Conservation (phyloP, 2,888 invertebrate species). For the Arrhopalites spinosus region DNA sequence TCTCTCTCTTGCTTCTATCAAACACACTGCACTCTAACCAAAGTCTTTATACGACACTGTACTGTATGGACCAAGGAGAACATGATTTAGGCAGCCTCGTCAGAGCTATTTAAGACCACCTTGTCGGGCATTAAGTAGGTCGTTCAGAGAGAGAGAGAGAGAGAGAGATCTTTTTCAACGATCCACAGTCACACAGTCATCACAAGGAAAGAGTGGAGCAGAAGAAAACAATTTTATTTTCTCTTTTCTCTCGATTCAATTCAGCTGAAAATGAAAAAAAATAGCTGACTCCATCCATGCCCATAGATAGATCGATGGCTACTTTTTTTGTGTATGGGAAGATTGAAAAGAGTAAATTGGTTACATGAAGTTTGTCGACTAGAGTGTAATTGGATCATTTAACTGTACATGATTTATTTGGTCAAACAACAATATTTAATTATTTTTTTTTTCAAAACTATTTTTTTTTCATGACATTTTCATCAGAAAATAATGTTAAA, state of each 20-base stretch:
- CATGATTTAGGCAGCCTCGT: constrained; percentile 10
- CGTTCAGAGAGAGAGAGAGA: not conserved
- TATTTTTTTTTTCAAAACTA: too few species aligned
- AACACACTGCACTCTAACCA: too few species aligned
- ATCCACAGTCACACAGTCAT: not conserved
- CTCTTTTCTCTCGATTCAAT: constrained; percentile 2
- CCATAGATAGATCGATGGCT: too few species aligned
- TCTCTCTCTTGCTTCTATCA: too few species aligned
- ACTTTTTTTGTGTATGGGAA: too few species aligned
- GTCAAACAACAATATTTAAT: too few species aligned
- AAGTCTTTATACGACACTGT: not conserved
- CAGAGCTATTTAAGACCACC: constrained; percentile 22
- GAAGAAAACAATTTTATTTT: constrained; percentile 17
- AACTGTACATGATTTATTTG: too few species aligned
- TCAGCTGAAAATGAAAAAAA: not conserved
- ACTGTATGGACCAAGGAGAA: not conserved
- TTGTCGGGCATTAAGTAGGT: constrained; percentile 10
- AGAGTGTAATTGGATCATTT: too few species aligned
- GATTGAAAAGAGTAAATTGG: too few species aligned
- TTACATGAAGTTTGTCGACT: too few species aligned
- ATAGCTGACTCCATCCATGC: not conserved
- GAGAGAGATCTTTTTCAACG: constrained; percentile 1
- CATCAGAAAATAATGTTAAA: too few species aligned
- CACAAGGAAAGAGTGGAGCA: not conserved
- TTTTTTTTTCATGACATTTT: too few species aligned